Percentiles rank a stretch among this genome's conserved stretches.
Evolutionary conservation across 1,140 invertebrate species (phyloP).

Genomic region (Bombus waltoni): DNA sequence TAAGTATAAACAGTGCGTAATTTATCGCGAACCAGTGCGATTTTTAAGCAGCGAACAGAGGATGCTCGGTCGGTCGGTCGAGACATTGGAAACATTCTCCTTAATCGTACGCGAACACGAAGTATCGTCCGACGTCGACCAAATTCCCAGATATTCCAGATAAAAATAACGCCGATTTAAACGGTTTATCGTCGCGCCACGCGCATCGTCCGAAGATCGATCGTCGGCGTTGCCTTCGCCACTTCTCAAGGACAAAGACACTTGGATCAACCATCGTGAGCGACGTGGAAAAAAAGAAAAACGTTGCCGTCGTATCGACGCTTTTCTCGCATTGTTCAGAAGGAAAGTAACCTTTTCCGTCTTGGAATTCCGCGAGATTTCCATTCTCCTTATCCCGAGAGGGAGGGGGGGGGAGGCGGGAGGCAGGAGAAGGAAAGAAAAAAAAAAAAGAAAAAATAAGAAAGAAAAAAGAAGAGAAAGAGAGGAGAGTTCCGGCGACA

Average conservation of each 20-base stretch:
- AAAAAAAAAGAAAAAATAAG: not conserved
- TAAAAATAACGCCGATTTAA: not conserved
- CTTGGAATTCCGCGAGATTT: conserved; percentile 47
- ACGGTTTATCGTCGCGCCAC: not conserved
- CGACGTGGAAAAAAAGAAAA: not conserved
- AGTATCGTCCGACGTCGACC: not conserved
- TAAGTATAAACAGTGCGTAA: conserved; percentile 14
- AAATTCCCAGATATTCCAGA: not conserved
- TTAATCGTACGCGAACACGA: not conserved
- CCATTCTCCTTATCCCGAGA: conserved; percentile 2
- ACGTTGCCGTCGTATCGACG: not conserved
- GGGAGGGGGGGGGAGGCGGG: not conserved
- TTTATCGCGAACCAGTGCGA: not conserved
- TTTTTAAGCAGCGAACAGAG: not conserved
- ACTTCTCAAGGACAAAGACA: not conserved
- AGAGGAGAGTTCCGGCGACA: conserved; percentile 38
- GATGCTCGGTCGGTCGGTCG: too few relatives aligned
- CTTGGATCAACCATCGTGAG: not conserved
- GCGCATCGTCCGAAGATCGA: not conserved
- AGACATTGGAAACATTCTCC: not conserved
- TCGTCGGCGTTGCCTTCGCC: not conserved
- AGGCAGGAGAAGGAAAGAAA: too few relatives aligned
- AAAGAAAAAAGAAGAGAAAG: not conserved
- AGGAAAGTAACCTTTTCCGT: not conserved
- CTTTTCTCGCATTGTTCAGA: not conserved